Base-by-base conservation (phyloP, 2,113 vertebrate species). In the Eulacestoma nigropectus region DNA sequence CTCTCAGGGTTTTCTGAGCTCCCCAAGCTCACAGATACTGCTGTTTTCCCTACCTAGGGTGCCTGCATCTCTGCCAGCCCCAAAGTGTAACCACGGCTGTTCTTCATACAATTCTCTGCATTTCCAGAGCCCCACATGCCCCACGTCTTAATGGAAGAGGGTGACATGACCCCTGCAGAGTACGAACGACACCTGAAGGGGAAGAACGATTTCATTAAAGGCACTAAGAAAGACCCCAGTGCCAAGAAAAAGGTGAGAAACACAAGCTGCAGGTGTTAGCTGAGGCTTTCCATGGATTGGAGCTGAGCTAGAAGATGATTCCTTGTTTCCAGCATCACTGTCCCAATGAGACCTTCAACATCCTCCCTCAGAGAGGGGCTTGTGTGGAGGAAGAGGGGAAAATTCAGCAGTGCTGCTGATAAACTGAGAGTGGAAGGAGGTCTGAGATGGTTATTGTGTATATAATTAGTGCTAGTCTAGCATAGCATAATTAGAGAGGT, bases 161-260 rank as follows among this genome's bases (percentile, higher is more conserved):
- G 99, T 41, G 99, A 99, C 96, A 99, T 99, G 99, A 98, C 97
- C 9, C 97, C 98, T 29, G 98, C 98, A 35, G 98, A 99, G 93
- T 99, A 99, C 1, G 98, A 99, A 8, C 98, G 98, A 50, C 98
- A 99, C 94, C 96, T 99, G 90, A 98, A 98, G 65, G 98, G 99
- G 56, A 98, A 98, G 83, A 98, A 97, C 0, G 98, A 99, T 78
- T 99, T 99, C 97, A 98, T 99, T 91, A 99, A 98, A 96, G 99
- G 98, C 81, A 99, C 97, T 17, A 99, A 98, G 98, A 99, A 99
- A 95, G 98, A 99, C 94, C 92, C 98, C 87, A 99, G 99, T 39
- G 97, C 98, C 4, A 98, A 98, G 96, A 98, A 98, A 96, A 99
- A 99, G 98, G 99, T 99, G 97, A 97, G 97, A 82, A 47, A 49